A percentile compares a stretch with the other conserved stretches of the same genome.
These are phyloP conservation scores for Doryteuthis pealeii DNA, from an alignment of 1,140 invertebrate genomes.

Conservation along the genomic window DNA sequence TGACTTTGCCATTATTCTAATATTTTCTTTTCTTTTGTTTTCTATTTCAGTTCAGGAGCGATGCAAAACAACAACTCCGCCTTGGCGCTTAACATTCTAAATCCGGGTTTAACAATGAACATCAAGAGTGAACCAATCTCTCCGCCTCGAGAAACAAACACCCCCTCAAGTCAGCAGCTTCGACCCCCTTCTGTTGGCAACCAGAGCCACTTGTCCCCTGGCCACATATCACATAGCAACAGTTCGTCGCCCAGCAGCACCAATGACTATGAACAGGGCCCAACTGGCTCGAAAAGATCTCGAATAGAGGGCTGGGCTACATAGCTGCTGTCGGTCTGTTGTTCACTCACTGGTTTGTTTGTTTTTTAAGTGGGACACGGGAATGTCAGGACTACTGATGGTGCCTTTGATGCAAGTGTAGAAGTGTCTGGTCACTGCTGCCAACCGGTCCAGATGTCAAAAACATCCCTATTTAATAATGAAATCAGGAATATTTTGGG, in stretches of 20 bases:
- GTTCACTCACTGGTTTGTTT: not conserved
- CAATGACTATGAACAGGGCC: slow-evolving; percentile 45
- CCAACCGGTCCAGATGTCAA: not conserved
- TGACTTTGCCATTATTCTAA: too few relatives aligned
- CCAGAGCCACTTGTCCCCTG: slow-evolving; percentile 38
- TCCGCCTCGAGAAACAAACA: slow-evolving; percentile 73
- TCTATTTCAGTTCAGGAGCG: not conserved
- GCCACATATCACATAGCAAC: slow-evolving; percentile 44
- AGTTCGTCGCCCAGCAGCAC: slow-evolving; percentile 36
- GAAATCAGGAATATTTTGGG: not conserved
- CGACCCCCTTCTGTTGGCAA: slow-evolving; percentile 42
- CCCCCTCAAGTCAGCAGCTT: slow-evolving; percentile 47
- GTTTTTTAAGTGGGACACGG: slow-evolving; percentile 1
- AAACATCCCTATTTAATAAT: not conserved
- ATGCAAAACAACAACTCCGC: slow-evolving; percentile 34
- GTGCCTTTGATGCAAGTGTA: not conserved
- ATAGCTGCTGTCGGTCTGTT: slow-evolving; percentile 22
- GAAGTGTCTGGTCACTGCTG: slow-evolving; percentile 9
- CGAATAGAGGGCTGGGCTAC: slow-evolving; percentile 51
- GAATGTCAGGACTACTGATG: slow-evolving; percentile 3
- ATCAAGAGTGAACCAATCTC: slow-evolving; percentile 95
- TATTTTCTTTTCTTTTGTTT: not conserved
- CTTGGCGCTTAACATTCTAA: slow-evolving; percentile 78
- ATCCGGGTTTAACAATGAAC: slow-evolving; percentile 75
- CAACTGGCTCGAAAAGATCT: slow-evolving; percentile 46